phyloP scores from a whole-genome alignment of 2,797 vertebrate genomes.

The Sebastes nivosus region DNA sequence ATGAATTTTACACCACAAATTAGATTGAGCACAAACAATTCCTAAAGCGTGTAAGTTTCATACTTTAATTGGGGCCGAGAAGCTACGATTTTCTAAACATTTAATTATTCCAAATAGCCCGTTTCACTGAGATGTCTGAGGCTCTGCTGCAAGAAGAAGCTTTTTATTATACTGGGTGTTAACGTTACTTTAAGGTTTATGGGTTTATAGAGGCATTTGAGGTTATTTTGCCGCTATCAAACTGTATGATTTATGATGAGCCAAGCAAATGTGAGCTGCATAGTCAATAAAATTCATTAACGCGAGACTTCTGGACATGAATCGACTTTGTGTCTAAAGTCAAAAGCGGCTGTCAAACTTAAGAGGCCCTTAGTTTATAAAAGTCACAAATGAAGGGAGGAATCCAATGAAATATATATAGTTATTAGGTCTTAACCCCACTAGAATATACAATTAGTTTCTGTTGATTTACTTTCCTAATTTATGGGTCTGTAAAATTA shows the following conservation, averaged over 20 bases:
- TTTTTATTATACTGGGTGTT: not conserved
- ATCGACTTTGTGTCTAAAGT: slow-evolving; percentile 60
- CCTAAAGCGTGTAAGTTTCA: not conserved
- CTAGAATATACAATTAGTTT: slow-evolving; percentile 26
- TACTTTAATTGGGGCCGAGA: slow-evolving; percentile 34
- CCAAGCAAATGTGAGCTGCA: slow-evolving; percentile 7
- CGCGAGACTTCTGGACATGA: slow-evolving; percentile 32
- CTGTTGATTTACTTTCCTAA: slow-evolving; percentile 9
- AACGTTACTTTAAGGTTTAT: not conserved
- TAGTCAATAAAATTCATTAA: slow-evolving; percentile 51
- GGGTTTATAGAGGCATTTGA: not conserved
- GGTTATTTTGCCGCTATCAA: slow-evolving; percentile 3
- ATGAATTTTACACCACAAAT: slow-evolving; percentile 32
- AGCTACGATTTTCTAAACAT: not conserved
- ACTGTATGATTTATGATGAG: slow-evolving; percentile 21
- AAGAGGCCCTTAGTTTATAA: slow-evolving; percentile 21
- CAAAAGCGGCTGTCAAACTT: slow-evolving; percentile 42
- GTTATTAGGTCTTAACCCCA: slow-evolving; percentile 29
- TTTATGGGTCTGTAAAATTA: slow-evolving; percentile 21
- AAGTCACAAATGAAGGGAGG: slow-evolving; percentile 22
- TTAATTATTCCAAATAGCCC: slow-evolving; percentile 1
- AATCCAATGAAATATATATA: slow-evolving; percentile 36
- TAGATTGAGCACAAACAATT: not conserved
- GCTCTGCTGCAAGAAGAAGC: not conserved
- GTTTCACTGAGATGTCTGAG: not conserved